These are phyloP conservation scores for Boloria selene DNA, from an alignment of 2,888 invertebrate genomes.

Conservation along the genomic window DNA sequence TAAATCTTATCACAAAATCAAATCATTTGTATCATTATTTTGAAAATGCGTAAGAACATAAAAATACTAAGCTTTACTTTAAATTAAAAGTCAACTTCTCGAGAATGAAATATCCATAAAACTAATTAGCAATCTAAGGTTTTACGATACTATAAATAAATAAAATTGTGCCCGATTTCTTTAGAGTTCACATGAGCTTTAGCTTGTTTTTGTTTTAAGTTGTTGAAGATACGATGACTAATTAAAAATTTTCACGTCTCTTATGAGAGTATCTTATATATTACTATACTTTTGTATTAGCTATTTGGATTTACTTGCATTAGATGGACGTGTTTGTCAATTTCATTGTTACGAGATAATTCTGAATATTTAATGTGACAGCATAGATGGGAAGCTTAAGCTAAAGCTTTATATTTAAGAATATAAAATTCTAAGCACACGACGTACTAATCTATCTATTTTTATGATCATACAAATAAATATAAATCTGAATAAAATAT, in stretches of 20 bases:
- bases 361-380: too few relatives aligned
- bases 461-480: too few relatives aligned
- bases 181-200: constrained; percentile 56
- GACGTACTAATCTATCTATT: too few relatives aligned
- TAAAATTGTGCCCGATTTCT: constrained; percentile 57
- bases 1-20: too few relatives aligned
- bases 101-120: constrained; percentile 68
- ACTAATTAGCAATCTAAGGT: constrained; percentile 75
- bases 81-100: constrained; percentile 53
- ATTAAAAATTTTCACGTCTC: constrained; percentile 53
- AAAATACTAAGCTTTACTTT: constrained; percentile 25
- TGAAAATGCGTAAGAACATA: too few relatives aligned
- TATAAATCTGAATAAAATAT: too few relatives aligned
- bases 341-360: not conserved
- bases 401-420: too few relatives aligned
- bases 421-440: too few relatives aligned
- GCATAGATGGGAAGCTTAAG: too few relatives aligned
- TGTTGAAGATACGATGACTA: constrained; percentile 67
- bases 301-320: not conserved
- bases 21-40: too few relatives aligned
- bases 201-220: constrained; percentile 60
- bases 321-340: not conserved
- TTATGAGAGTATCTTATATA: not conserved
- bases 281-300: not conserved
- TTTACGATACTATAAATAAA: constrained; percentile 73